Conservation (phyloP, 2,797 vertebrate species). For the Mormyrus hasselquistii region DNA sequence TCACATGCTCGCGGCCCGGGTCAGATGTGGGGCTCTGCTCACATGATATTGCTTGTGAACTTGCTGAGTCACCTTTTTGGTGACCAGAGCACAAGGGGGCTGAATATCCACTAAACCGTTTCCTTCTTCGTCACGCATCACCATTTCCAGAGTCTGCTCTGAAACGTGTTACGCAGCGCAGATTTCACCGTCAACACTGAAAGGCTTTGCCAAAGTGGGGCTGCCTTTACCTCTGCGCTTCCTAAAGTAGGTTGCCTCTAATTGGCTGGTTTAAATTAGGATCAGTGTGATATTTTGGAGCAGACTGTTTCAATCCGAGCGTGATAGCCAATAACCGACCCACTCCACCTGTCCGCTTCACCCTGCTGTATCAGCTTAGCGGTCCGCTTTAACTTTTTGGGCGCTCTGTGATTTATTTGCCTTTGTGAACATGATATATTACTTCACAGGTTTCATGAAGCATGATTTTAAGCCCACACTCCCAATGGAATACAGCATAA, state of each 20-base stretch:
- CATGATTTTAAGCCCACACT: conserved; percentile 35
- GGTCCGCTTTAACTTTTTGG: conserved; percentile 43
- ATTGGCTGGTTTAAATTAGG: conserved; percentile 51
- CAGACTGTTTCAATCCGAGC: conserved; percentile 37
- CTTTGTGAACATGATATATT: conserved; percentile 54
- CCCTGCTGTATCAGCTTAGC: conserved; percentile 43
- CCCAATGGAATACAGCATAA: neutral
- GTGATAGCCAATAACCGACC: conserved; percentile 45
- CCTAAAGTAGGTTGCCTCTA: conserved; percentile 54
- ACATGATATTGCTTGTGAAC: neutral
- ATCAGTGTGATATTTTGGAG: conserved; percentile 49
- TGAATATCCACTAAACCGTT: neutral
- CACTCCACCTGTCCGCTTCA: conserved; percentile 66
- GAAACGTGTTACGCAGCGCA: neutral
- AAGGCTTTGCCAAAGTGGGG: conserved; percentile 22
- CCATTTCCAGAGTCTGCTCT: neutral
- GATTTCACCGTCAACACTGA: neutral
- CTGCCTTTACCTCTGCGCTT: conserved; percentile 33
- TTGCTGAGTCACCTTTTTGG: neutral
- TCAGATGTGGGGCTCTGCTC: neutral
- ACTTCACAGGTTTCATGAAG: conserved; percentile 48
- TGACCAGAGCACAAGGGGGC: neutral
- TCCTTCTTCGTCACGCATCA: neutral
- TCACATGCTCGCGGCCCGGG: neutral
- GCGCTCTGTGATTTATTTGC: conserved; percentile 37